phyloP scores from a whole-genome alignment of 2,797 vertebrate species.

The Oryzias sinensis region DNA sequence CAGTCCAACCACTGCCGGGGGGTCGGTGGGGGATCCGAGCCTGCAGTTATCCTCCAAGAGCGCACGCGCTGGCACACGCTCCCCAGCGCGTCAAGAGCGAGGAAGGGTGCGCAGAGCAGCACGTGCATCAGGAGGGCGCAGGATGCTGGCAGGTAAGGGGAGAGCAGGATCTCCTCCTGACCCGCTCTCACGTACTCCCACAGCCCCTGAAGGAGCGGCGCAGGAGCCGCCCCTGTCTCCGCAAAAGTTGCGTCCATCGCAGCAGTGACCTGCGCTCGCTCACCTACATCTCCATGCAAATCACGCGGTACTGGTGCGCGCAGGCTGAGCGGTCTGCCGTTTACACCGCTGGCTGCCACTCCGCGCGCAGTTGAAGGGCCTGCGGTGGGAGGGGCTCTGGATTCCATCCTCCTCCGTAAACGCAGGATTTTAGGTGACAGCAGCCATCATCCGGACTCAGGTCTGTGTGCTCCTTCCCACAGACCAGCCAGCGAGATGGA shows the following conservation, averaged over 20 bases:
- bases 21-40: constrained; percentile 28
- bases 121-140: constrained; percentile 67
- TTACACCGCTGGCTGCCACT: too few relatives aligned
- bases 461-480: too few relatives aligned
- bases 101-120: constrained; percentile 65
- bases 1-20: constrained; percentile 54
- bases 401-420: too few relatives aligned
- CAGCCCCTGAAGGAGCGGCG: constrained; percentile 50
- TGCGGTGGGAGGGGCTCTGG: too few relatives aligned
- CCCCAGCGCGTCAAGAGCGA: constrained; percentile 64
- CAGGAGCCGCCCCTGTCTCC: rapidly evolving
- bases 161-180: constrained; percentile 40
- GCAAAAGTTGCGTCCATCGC: constrained; percentile 20
- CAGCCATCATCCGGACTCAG: too few relatives aligned
- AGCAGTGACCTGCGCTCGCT: rapidly evolving
- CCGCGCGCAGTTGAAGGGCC: too few relatives aligned
- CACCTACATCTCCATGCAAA: not conserved
- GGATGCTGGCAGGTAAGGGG: constrained; percentile 53
- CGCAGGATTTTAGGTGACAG: too few relatives aligned
- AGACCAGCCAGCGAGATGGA: too few relatives aligned
- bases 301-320: not conserved
- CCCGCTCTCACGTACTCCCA: constrained; percentile 59
- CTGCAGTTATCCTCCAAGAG: constrained; percentile 55
- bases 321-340: too few relatives aligned
- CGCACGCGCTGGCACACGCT: constrained; percentile 36